Percentiles rank a stretch among this genome's conserved stretches.
phyloP scores from a whole-genome alignment of 2,113 vertebrate species.

The Pteruthius melanotis region DNA sequence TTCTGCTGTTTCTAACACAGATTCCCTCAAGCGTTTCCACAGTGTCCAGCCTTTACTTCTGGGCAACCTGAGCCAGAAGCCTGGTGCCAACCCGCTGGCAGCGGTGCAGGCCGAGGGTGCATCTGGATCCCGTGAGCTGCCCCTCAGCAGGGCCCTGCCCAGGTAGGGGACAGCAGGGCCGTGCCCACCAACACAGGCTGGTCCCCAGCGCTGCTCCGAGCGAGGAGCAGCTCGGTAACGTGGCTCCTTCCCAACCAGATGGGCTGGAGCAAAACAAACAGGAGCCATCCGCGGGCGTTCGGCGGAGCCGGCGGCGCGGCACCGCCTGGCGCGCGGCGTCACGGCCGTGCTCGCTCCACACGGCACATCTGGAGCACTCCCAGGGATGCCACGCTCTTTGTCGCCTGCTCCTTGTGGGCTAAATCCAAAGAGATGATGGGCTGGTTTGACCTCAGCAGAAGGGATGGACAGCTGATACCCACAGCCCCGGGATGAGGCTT shows the following conservation, averaged over 20 bases:
- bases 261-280: not conserved
- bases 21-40: not conserved
- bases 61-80: not conserved
- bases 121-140: not conserved
- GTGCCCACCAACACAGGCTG: not conserved
- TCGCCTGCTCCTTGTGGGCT: not conserved
- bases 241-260: not conserved
- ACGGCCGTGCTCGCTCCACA: not conserved
- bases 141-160: not conserved
- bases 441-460: not conserved
- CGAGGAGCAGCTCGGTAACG: rapidly evolving
- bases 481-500: rapidly evolving
- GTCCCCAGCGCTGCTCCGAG: rapidly evolving
- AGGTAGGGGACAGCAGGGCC: not conserved
- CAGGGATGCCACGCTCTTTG: rapidly evolving
- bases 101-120: not conserved
- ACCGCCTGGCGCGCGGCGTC: rapidly evolving
- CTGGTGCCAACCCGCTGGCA: not conserved
- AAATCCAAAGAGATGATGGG: rapidly evolving
- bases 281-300: rapidly evolving
- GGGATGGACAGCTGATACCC: rapidly evolving
- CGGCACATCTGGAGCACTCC: not conserved
- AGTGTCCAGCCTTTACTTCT: not conserved
- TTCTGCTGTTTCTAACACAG: not conserved
- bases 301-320: not conserved